phyloP scores from a whole-genome alignment of 2,888 invertebrate species.

The Meliscaeva auricollis region DNA sequence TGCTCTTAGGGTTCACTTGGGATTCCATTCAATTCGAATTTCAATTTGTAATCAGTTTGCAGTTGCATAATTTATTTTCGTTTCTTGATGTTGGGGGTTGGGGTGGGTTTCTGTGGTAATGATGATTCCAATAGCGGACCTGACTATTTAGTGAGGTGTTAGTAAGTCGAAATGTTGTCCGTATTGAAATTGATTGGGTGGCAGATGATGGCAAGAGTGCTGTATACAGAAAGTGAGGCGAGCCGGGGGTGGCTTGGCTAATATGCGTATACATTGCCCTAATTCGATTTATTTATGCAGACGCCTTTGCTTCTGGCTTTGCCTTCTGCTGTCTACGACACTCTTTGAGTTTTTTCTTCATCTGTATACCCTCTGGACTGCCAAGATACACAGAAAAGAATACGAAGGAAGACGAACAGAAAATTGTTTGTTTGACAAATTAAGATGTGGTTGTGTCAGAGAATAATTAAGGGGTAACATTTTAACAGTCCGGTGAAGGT shows the following conservation, averaged over 20 bases:
- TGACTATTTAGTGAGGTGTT: slow-evolving; percentile 73
- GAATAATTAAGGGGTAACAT: slow-evolving; percentile 47
- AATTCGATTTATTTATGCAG: slow-evolving; percentile 74
- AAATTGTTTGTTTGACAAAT: slow-evolving; percentile 57
- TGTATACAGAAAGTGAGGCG: background rate
- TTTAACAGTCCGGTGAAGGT: background rate
- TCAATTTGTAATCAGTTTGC: slow-evolving; percentile 76
- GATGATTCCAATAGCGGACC: slow-evolving; percentile 33
- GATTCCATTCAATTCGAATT: slow-evolving; percentile 76
- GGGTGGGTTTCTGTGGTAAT: background rate
- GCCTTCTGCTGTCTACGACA: slow-evolving; percentile 24
- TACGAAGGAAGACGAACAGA: slow-evolving; percentile 31
- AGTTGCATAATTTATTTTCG: slow-evolving; percentile 75
- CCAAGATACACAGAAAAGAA: slow-evolving; percentile 9
- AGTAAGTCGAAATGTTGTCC: slow-evolving; percentile 69
- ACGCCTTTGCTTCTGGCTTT: slow-evolving; percentile 34
- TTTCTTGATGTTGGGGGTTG: slow-evolving; percentile 27
- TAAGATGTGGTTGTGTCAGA: slow-evolving; percentile 43
- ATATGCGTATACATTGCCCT: slow-evolving; percentile 66
- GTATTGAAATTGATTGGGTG: slow-evolving; percentile 67
- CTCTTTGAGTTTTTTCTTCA: slow-evolving; percentile 44
- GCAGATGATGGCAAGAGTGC: slow-evolving; percentile 24
- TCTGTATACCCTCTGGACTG: slow-evolving; percentile 4
- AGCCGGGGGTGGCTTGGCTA: slow-evolving; percentile 36
- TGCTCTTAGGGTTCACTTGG: slow-evolving; percentile 74